Conservation (phyloP, 2,797 vertebrate genomes). For the Sebastes reedi region DNA sequence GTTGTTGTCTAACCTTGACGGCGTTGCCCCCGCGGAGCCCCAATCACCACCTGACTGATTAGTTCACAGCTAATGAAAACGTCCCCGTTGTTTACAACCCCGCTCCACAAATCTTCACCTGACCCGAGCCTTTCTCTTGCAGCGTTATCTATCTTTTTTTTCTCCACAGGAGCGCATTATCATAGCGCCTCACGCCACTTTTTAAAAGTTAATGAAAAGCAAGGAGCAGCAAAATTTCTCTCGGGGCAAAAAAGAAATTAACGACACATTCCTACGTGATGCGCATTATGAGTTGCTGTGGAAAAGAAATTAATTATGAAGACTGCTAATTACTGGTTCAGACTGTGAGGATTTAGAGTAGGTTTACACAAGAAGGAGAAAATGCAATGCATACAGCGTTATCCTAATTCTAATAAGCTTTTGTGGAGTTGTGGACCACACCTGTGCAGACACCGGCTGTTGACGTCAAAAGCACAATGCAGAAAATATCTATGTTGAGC, state of each 20-base stretch:
- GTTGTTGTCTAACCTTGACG: slow-evolving; percentile 59
- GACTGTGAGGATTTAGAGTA: background rate
- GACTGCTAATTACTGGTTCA: slow-evolving; percentile 44
- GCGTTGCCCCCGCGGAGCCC: slow-evolving; percentile 17
- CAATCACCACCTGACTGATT: slow-evolving; percentile 62
- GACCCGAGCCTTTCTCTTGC: slow-evolving; percentile 36
- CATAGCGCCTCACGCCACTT: slow-evolving; percentile 44
- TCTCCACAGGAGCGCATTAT: slow-evolving; percentile 31
- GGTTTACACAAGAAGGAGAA: background rate
- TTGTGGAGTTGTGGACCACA: slow-evolving; percentile 21
- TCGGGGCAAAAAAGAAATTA: slow-evolving; percentile 55
- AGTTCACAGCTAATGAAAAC: slow-evolving; percentile 71
- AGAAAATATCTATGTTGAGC: slow-evolving; percentile 31
- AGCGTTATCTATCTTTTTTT: slow-evolving; percentile 37
- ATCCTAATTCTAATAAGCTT: background rate
- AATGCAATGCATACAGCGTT: background rate
- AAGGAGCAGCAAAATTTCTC: slow-evolving; percentile 53
- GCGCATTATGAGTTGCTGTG: slow-evolving; percentile 44
- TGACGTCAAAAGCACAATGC: slow-evolving; percentile 41
- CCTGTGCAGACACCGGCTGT: slow-evolving; percentile 40
- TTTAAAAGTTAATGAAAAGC: slow-evolving; percentile 69
- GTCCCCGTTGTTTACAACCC: slow-evolving; percentile 63
- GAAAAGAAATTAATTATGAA: slow-evolving; percentile 56
- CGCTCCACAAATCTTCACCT: slow-evolving; percentile 58
- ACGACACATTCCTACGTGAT: slow-evolving; percentile 40